Evolutionary conservation across 2,113 vertebrate genomes (phyloP).

Genomic region (Marcusenius ussheri): DNA sequence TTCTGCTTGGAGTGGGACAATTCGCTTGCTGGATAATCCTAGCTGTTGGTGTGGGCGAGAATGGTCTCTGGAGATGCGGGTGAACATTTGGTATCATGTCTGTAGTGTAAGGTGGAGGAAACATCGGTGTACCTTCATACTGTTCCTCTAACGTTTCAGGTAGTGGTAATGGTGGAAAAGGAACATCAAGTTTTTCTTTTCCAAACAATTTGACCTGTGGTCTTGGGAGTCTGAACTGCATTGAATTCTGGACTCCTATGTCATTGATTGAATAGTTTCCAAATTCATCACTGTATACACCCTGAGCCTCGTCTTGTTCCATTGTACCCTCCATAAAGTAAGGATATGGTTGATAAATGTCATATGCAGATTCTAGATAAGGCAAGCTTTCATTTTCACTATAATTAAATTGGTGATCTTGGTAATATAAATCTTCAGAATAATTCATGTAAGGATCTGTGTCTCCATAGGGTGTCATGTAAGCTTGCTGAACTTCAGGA

Average conservation of each 20-base stretch:
- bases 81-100: conserved; percentile 16
- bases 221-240: conserved; percentile 82
- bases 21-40: conserved; percentile 61
- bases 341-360: conserved; percentile 59
- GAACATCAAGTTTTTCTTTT: conserved; percentile 75
- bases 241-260: conserved; percentile 55
- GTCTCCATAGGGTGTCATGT: conserved; percentile 46
- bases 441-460: conserved; percentile 29
- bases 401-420: conserved; percentile 63
- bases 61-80: conserved; percentile 31
- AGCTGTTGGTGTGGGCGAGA: conserved; percentile 53
- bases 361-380: conserved; percentile 64
- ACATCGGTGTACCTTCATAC: conserved; percentile 51
- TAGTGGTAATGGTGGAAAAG: conserved; percentile 66
- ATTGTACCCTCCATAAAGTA: conserved; percentile 65
- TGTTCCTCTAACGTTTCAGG: conserved; percentile 63
- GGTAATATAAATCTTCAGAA: conserved; percentile 35
- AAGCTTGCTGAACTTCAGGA: conserved; percentile 44
- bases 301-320: conserved; percentile 64
- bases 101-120: conserved; percentile 28
- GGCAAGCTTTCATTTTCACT: conserved; percentile 57
- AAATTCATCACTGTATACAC: conserved; percentile 45
- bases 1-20: conserved; percentile 35
- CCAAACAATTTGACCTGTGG: conserved; percentile 92
- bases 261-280: conserved; percentile 28